A percentile compares a stretch with the other conserved stretches of the same genome.
Conservation (phyloP, 1,140 invertebrate genomes). For the Neodiprion lecontei region DNA sequence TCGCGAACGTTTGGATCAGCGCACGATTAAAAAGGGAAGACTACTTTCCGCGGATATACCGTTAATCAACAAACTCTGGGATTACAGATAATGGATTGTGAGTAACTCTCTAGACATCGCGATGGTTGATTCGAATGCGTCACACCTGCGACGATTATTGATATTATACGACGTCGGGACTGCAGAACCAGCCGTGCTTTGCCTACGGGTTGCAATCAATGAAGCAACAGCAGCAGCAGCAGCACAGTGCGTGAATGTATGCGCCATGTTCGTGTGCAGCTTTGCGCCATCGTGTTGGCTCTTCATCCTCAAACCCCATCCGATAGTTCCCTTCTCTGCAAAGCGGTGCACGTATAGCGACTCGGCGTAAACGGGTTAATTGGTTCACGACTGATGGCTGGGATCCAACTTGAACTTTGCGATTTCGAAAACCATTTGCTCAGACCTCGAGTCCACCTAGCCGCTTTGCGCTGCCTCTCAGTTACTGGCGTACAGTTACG, state of each 20-base stretch:
- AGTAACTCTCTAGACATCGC: too few species aligned
- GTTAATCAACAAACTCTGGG: too few species aligned
- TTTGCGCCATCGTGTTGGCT: too few species aligned
- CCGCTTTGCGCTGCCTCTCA: not conserved
- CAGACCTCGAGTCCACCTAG: not conserved
- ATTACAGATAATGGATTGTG: too few species aligned
- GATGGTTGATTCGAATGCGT: too few species aligned
- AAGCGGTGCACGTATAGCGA: not conserved
- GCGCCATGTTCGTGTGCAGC: too few species aligned
- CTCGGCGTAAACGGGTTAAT: not conserved
- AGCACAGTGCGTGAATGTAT: not conserved
- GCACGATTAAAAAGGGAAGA: too few species aligned
- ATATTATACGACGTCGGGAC: too few species aligned
- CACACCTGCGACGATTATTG: too few species aligned
- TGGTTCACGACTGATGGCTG: not conserved
- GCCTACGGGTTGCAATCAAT: not conserved
- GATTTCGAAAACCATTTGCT: not conserved
- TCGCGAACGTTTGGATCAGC: too few species aligned
- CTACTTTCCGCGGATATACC: too few species aligned
- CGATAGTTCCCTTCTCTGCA: not conserved
- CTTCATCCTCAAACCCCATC: too few species aligned
- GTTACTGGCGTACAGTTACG: not conserved
- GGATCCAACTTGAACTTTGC: not conserved
- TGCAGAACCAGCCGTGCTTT: not conserved
- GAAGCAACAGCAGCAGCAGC: not conserved